Evolutionary conservation across 2,888 invertebrate species (phyloP), one percentile per base, ranked within the genome.

Genomic region (Leptopilina drosophilae): DNA sequence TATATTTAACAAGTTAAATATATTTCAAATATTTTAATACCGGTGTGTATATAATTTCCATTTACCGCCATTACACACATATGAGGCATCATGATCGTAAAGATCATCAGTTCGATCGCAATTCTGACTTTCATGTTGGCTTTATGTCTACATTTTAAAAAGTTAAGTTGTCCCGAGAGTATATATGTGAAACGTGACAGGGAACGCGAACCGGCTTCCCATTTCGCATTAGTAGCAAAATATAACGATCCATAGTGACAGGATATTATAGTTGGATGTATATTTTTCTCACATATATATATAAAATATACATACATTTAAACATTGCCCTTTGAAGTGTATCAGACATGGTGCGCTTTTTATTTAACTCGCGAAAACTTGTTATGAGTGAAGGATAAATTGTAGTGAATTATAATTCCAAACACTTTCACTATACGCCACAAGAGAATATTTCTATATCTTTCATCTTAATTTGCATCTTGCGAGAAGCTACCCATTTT

Each of bases 1-100:
- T 84, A 85, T 79, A 80, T 80, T 62, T 62, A 62, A 62, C 20
- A 8, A 62, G 20, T 42, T 42, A 8, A 42, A 7, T 42, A 59
- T 73, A 53, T 53, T 42, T 15, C 42, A 65, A 6, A 67, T 9
- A 33, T 33, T 33, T 49, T 15, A 14, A 12, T 14, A 67, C 20
- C 46, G n/a, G 42, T 15, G 15, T 64, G 64, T 20, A 42, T 66
- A 42, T 42, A 40, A 9, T 66, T 42, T 66, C 12, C 42, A 33
- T 66, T 14, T 64, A 64, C 20, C 59, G 64, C 5, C 11, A 33
- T 14, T 62, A 33, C 56, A 15, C 5, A 76, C n/a, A 26, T 33
- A 53, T 62, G 3, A n/a, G 3, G 15, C n/a, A 66, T 66, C 66
- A 15, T 46, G 15, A 40, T 66, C 65, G 65, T 42, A 66, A 66